phyloP scores from a whole-genome alignment of 2,888 invertebrate species.

The Hirtodrosophila trivittata region DNA sequence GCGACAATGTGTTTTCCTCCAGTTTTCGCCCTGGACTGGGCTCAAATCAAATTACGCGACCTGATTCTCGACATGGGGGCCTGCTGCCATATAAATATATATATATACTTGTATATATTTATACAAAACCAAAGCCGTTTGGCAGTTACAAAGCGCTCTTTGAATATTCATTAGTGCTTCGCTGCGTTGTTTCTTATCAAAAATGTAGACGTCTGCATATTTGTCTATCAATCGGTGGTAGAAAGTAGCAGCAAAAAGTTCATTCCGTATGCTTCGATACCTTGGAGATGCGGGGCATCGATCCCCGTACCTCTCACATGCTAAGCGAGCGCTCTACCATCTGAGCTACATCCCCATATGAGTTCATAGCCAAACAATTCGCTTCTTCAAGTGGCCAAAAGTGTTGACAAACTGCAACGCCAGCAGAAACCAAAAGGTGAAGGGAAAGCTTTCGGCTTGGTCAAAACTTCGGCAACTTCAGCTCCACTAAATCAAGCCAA shows the following conservation, averaged over 20 bases:
- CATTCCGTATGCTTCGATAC: slow-evolving; percentile 4
- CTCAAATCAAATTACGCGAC: slow-evolving; percentile 82
- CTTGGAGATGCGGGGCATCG: slow-evolving; percentile 84
- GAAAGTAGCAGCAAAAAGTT: slow-evolving; percentile 34
- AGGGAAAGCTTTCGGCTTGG: slow-evolving; percentile 26
- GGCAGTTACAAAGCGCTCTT: slow-evolving; percentile 69
- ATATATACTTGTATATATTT: no score
- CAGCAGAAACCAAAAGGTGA: slow-evolving; percentile 41
- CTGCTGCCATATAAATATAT: slow-evolving; percentile 15
- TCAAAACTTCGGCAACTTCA: slow-evolving; percentile 14
- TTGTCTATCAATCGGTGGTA: slow-evolving; percentile 35
- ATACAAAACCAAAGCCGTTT: slow-evolving; percentile 49
- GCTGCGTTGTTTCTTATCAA: slow-evolving; percentile 39
- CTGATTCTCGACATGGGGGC: slow-evolving; percentile 71
- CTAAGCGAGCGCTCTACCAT: slow-evolving; percentile 85
- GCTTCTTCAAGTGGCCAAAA: slow-evolving; percentile 39
- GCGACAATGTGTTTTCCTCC: slow-evolving; percentile 68
- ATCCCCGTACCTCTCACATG: slow-evolving; percentile 85
- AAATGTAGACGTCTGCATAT: slow-evolving; percentile 80
- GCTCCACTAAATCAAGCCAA: not conserved
- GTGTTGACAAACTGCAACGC: slow-evolving; percentile 49
- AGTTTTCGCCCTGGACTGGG: slow-evolving; percentile 21
- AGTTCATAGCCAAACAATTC: slow-evolving; percentile 22
- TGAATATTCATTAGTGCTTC: slow-evolving; percentile 79
- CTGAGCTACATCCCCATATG: slow-evolving; percentile 84